Evolutionary conservation across 2,888 invertebrate species (phyloP).

Genomic region (Eucriotettix oculatus): DNA sequence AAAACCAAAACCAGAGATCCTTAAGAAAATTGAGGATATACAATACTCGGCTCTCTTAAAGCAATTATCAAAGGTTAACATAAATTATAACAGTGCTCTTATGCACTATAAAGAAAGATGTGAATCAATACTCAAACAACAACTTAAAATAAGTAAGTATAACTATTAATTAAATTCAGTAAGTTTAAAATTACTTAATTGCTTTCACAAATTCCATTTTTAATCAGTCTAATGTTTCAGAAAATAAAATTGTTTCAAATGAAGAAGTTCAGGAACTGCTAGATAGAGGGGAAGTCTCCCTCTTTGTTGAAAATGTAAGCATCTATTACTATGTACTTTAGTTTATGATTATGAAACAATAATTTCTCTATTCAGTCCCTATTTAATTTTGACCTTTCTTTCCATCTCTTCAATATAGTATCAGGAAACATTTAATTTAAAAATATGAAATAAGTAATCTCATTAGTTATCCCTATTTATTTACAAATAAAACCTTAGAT

Average conservation of each 20-base stretch:
- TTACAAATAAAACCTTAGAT: no score
- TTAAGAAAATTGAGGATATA: neutral
- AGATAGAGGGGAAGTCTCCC: slow-evolving; percentile 25
- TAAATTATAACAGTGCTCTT: neutral
- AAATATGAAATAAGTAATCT: no score
- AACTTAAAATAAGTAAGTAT: neutral
- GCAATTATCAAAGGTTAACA: neutral
- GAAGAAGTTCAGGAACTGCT: slow-evolving; percentile 27
- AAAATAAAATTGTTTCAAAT: neutral
- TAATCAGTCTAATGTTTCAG: neutral
- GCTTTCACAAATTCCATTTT: neutral
- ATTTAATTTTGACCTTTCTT: no score
- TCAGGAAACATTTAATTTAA: no score
- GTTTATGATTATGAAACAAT: no score
- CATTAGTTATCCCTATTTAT: no score
- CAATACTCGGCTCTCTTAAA: neutral
- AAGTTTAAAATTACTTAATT: neutral
- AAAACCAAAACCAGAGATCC: neutral
- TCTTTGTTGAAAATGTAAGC: slow-evolving; percentile 35
- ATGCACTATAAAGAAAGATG: neutral
- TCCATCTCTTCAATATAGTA: no score
- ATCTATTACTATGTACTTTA: neutral
- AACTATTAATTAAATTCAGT: neutral
- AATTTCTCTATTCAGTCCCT: no score
- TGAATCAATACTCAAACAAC: neutral